These are phyloP conservation scores for Anthopleura sola DNA, from an alignment of 64 coral and sea anemone genomes.

Conservation along the genomic window DNA sequence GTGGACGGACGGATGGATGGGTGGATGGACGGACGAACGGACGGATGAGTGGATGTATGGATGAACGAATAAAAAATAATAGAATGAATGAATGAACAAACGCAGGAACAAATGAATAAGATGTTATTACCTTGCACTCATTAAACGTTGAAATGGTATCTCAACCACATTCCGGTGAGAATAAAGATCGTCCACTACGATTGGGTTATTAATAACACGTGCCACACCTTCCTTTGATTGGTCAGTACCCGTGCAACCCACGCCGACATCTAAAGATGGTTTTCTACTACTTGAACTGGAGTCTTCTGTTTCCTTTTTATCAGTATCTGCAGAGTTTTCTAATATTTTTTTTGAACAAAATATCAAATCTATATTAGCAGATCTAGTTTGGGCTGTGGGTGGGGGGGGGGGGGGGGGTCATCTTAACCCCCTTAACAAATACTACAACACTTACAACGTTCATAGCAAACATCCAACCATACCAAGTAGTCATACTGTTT, in stretches of 20 bases:
- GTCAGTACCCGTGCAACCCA: neutral
- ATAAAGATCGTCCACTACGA: conserved; percentile 56
- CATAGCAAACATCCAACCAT: no score
- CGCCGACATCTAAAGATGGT: neutral
- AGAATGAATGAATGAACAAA: neutral
- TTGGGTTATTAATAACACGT: conserved; percentile 34
- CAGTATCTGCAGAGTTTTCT: neutral
- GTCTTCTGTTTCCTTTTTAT: neutral
- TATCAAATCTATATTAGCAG: neutral
- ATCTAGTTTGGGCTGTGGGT: no score
- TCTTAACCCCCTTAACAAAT: no score
- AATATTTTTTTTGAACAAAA: neutral
- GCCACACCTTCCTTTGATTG: neutral
- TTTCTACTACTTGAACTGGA: neutral
- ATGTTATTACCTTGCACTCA: conserved; percentile 57
- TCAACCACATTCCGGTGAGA: conserved; percentile 47
- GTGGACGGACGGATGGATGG: no score
- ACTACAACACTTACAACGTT: no score
- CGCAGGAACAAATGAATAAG: neutral
- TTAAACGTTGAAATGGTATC: conserved; percentile 42
- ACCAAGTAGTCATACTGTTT: no score
- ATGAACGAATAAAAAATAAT: no score
- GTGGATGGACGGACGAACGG: no score
- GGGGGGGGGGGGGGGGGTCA: no score
- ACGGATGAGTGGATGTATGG: no score